Base-by-base conservation (phyloP, 1,140 invertebrate species). In the Nasonia vitripennis region DNA sequence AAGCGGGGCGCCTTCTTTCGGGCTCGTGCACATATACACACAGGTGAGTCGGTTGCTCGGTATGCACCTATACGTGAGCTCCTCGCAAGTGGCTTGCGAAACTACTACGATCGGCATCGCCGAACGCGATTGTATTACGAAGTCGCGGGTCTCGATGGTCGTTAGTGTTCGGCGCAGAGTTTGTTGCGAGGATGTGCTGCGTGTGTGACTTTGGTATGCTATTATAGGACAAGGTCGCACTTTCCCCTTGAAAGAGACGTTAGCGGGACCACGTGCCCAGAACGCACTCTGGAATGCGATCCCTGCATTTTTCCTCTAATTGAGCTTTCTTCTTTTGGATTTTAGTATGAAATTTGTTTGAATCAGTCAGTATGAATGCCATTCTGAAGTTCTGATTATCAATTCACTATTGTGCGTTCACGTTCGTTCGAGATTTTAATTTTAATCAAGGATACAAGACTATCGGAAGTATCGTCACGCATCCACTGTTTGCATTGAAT, bases 51-150 rank as follows among this genome's bases (percentile, higher is more conserved):
- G 68, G 6, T 71, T 17, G 68, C 27, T 62, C 20, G 62, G 85
- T 81, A 91, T 91, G 87, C 88, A 88, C 91, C 89, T 80, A 82
- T 88, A 84, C 74, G 51, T 34, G 81, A 71, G 11, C 68, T 9
- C 23, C 23, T 27, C 34, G 75, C 27, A 20, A 41, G 20, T 20
- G 73, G 0, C 75, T 77, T 48, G 75, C 37, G 45, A 77, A 75
- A 41, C 37, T 6, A n/a, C 14, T 6, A n/a, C 14, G 55, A 7
- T 62, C 20, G 17, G 55, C 6, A 62, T 62, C 20, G 55, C 55
- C 20, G 3, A 7, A 4, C 14, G 20, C 17, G 17, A 62, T 62
- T 62, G 55, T 20, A 14, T 62, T 62, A n/a, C 55, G 55, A 62
- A 62, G 55, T n/a, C 55, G 37, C 12, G 27, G 37, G 37, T n/a